Evolutionary conservation across 2,888 invertebrate genomes (phyloP).

Genomic region (Cephus runcator): DNA sequence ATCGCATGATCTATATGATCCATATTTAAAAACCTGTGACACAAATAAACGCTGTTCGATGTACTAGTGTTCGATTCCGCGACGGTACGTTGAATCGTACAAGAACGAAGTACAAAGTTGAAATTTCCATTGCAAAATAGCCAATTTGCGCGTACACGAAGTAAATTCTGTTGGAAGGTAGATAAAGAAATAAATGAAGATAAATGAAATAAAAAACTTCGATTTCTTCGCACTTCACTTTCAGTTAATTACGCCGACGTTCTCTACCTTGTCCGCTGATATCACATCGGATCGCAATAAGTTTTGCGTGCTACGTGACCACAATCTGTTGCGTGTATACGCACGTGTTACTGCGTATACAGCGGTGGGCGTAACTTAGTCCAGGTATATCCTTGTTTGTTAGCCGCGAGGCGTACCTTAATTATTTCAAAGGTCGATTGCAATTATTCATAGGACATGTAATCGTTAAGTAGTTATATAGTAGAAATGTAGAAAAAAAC

Average conservation of each 20-base stretch:
- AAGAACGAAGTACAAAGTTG: not conserved
- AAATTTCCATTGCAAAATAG: conserved; percentile 24
- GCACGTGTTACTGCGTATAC: not conserved
- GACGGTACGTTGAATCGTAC: not conserved
- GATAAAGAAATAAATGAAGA: not conserved
- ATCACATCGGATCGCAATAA: conserved; percentile 35
- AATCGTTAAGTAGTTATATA: not conserved
- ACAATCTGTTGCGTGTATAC: conserved; percentile 18
- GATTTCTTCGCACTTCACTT: conserved; percentile 23
- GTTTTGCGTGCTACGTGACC: conserved; percentile 21
- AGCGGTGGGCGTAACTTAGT: not conserved
- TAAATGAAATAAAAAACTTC: not conserved
- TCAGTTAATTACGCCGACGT: conserved; percentile 34
- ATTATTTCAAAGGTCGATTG: not conserved
- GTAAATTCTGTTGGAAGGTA: not conserved
- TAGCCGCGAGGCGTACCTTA: not conserved
- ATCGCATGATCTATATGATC: conserved; percentile 22
- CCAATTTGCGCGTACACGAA: conserved; percentile 26
- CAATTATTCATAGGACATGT: not conserved
- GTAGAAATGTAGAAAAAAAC: not conserved
- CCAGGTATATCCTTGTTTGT: not conserved
- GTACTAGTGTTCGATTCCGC: not conserved
- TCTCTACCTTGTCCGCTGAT: conserved; percentile 16
- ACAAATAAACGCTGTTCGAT: conserved; percentile 1
- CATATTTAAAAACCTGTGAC: conserved; percentile 18